Evolutionary conservation across 2,113 vertebrate genomes (phyloP).

Genomic region (Gavia stellata): DNA sequence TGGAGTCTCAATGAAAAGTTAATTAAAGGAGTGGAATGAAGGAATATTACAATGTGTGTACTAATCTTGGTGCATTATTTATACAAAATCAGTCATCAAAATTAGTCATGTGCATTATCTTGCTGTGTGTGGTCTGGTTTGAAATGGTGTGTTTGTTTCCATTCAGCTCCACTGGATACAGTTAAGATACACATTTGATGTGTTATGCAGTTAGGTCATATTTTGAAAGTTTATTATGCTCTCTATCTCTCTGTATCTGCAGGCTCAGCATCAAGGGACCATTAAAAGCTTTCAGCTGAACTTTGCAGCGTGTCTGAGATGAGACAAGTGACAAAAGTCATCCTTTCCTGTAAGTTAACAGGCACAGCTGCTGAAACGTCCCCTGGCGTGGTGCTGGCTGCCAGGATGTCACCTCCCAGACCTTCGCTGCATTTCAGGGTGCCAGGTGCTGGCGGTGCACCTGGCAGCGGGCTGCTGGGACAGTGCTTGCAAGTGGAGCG

Average conservation of each 20-base stretch:
- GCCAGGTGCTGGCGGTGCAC: background rate
- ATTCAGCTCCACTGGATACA: constrained; percentile 5
- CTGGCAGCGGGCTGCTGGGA: background rate
- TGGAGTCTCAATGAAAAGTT: constrained; percentile 11
- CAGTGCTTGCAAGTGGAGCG: background rate
- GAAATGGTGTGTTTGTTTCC: constrained; percentile 38
- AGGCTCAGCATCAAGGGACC: constrained; percentile 32
- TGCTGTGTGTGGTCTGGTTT: constrained; percentile 65
- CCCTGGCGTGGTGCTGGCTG: background rate
- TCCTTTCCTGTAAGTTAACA: background rate
- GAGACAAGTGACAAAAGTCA: constrained; percentile 26
- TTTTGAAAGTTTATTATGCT: constrained; percentile 44
- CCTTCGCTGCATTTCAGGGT: accelerated
- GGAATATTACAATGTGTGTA: background rate
- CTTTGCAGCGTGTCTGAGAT: background rate
- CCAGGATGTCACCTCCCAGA: background rate
- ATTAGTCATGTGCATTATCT: constrained; percentile 65
- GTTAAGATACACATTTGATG: constrained; percentile 33
- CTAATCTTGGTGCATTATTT: constrained; percentile 47
- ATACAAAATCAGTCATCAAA: constrained; percentile 59
- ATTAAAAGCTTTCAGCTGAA: constrained; percentile 34
- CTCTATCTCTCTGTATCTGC: constrained; percentile 54
- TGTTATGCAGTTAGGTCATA: constrained; percentile 26
- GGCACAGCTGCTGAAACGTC: background rate
- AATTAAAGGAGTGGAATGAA: constrained; percentile 41